Evolutionary conservation across 2,888 invertebrate genomes (phyloP).

Genomic region (Ornithoptera alexandrae): DNA sequence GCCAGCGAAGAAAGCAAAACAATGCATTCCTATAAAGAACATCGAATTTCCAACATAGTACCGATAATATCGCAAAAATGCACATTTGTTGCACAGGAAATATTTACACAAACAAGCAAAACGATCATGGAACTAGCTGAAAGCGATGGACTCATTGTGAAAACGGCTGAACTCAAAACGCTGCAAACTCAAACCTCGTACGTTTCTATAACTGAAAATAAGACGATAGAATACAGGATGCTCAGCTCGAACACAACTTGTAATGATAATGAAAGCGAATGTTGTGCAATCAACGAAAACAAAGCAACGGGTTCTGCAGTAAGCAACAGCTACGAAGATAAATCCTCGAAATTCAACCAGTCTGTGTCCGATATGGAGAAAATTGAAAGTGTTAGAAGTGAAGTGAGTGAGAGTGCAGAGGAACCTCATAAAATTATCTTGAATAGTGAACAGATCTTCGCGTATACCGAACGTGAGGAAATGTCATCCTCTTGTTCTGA

Average conservation of each 20-base stretch:
- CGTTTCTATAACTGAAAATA: slow-evolving; percentile 59
- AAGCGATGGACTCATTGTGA: slow-evolving; percentile 43
- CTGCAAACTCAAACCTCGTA: slow-evolving; percentile 70
- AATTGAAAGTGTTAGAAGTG: slow-evolving; percentile 27
- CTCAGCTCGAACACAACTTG: slow-evolving; percentile 25
- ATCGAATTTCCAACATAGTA: slow-evolving; percentile 34
- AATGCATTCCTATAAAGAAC: slow-evolving; percentile 35
- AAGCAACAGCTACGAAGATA: slow-evolving; percentile 44
- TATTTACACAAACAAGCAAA: slow-evolving; percentile 80
- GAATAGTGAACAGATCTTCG: slow-evolving; percentile 43
- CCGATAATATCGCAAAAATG: slow-evolving; percentile 41
- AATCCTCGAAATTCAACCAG: slow-evolving; percentile 48
- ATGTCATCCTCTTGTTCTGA: slow-evolving; percentile 46
- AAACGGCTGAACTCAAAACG: slow-evolving; percentile 40
- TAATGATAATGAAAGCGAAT: slow-evolving; percentile 4
- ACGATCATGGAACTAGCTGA: slow-evolving; percentile 76
- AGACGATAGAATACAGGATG: slow-evolving; percentile 55
- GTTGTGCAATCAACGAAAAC: slow-evolving; percentile 2
- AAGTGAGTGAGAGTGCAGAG: slow-evolving; percentile 22
- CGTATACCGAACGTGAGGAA: slow-evolving; percentile 41
- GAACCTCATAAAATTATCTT: slow-evolving; percentile 35
- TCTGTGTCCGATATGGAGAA: slow-evolving; percentile 47
- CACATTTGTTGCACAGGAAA: slow-evolving; percentile 56
- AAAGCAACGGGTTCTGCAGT: slow-evolving; percentile 21
- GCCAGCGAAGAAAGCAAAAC: slow-evolving; percentile 35